phyloP scores from a whole-genome alignment of 2,888 invertebrate genomes.

The Tachystola acroxantha region DNA sequence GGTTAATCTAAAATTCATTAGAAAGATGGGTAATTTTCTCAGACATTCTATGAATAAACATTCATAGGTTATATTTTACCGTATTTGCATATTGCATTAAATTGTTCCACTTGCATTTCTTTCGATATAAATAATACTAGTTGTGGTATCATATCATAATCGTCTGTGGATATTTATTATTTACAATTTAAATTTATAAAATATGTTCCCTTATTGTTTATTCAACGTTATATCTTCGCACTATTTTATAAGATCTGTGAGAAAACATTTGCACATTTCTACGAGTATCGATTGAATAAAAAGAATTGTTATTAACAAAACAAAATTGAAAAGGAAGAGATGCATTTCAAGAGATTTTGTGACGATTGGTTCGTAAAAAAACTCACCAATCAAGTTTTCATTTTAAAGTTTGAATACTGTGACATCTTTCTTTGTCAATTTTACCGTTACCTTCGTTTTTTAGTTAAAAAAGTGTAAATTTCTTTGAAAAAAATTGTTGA shows the following conservation, averaged over 20 bases:
- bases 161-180: neutral
- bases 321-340: constrained; percentile 42
- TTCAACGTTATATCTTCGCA: neutral
- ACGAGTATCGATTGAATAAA: constrained; percentile 41
- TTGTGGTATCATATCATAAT: neutral
- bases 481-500: constrained; percentile 61
- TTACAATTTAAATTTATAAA: neutral
- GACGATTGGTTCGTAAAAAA: constrained; percentile 48
- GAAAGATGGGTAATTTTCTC: constrained; percentile 18
- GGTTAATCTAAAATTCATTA: constrained; percentile 46
- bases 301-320: constrained; percentile 41
- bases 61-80: constrained; percentile 3
- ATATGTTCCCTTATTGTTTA: too few relatives aligned
- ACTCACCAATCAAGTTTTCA: constrained; percentile 73
- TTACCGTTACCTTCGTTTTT: constrained; percentile 61
- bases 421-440: constrained; percentile 59
- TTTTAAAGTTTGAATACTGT: constrained; percentile 60
- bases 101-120: neutral
- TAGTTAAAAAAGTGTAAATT: constrained; percentile 62
- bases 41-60: constrained; percentile 24
- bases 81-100: neutral
- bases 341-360: constrained; percentile 57
- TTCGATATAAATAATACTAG: neutral
- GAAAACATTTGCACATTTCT: constrained; percentile 46
- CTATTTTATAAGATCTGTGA: constrained; percentile 49